A percentile compares a stretch with the other conserved stretches of the same genome.
phyloP scores from a whole-genome alignment of 2,888 invertebrate species.

The Schrankia costaestrigalis region DNA sequence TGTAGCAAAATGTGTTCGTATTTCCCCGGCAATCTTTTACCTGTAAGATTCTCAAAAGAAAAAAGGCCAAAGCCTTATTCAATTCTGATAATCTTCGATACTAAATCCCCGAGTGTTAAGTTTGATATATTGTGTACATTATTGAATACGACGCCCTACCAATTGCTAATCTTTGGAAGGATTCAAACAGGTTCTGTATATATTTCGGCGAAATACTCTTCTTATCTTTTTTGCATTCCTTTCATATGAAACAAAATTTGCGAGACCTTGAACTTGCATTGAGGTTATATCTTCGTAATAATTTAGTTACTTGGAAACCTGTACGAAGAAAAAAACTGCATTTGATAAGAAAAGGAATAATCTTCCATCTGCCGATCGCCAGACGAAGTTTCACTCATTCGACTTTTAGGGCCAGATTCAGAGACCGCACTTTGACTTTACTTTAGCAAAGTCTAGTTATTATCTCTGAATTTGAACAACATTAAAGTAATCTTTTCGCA shows the following conservation, averaged over 20 bases:
- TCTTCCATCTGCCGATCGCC: too few relatives aligned
- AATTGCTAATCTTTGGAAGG: constrained; percentile 37
- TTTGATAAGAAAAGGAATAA: too few relatives aligned
- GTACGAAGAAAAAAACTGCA: too few relatives aligned
- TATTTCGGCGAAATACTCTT: constrained; percentile 19
- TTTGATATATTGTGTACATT: constrained; percentile 42
- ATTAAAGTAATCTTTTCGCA: too few relatives aligned
- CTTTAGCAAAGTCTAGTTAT: too few relatives aligned
- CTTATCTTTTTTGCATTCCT: constrained; percentile 18
- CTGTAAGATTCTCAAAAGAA: constrained; percentile 13
- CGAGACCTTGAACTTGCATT: constrained; percentile 27
- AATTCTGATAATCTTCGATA: constrained; percentile 15
- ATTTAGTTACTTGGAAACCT: too few relatives aligned
- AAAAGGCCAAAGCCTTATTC: constrained; percentile 11
- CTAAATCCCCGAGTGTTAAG: constrained; percentile 31
- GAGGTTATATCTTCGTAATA: constrained; percentile 5
- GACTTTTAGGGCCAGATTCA: too few relatives aligned
- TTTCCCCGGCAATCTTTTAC: too few relatives aligned
- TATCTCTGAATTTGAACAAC: too few relatives aligned
- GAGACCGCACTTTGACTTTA: too few relatives aligned
- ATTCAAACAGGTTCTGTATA: constrained; percentile 23
- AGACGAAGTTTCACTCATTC: too few relatives aligned
- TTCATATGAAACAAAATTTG: constrained; percentile 17
- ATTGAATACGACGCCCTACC: constrained; percentile 32
- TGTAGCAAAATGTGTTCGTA: too few relatives aligned